phyloP scores from a whole-genome alignment of 2,113 vertebrate species.

The Calyptommatus sinebrachiatus region DNA sequence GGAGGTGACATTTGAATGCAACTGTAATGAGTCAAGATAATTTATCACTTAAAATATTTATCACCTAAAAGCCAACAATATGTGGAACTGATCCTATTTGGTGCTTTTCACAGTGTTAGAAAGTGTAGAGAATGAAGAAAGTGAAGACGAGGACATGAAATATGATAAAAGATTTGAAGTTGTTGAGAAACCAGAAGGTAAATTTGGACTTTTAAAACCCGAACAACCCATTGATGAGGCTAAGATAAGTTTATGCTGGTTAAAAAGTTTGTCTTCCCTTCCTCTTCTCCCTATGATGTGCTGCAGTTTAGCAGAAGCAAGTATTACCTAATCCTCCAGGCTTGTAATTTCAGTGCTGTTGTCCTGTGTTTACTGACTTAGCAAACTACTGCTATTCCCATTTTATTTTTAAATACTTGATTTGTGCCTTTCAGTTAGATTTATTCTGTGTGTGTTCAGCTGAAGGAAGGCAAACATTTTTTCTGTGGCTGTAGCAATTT shows the following conservation, averaged over 20 bases:
- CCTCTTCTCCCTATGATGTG: background rate
- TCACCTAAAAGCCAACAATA: background rate
- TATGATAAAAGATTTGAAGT: too few relatives aligned
- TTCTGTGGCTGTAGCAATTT: slow-evolving; percentile 10
- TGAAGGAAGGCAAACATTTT: slow-evolving; percentile 40
- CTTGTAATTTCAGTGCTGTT: background rate
- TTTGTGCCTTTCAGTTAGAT: slow-evolving; percentile 39
- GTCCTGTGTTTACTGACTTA: slow-evolving; percentile 37
- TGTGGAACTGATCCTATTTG: background rate
- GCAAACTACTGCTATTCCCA: background rate
- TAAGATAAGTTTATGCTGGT: background rate
- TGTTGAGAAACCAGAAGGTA: slow-evolving; percentile 24
- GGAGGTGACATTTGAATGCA: too few relatives aligned
- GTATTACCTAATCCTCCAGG: background rate
- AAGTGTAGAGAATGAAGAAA: too few relatives aligned
- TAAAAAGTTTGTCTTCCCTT: background rate
- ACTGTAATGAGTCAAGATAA: background rate
- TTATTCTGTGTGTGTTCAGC: slow-evolving; percentile 53
- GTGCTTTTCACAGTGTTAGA: background rate
- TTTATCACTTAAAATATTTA: background rate
- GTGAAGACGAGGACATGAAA: too few relatives aligned
- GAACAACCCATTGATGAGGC: background rate
- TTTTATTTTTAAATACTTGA: slow-evolving; percentile 38
- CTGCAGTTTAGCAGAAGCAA: background rate
- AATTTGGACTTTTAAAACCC: background rate